Conservation (phyloP, 2,888 invertebrate genomes). For the Melanotus villosus region DNA sequence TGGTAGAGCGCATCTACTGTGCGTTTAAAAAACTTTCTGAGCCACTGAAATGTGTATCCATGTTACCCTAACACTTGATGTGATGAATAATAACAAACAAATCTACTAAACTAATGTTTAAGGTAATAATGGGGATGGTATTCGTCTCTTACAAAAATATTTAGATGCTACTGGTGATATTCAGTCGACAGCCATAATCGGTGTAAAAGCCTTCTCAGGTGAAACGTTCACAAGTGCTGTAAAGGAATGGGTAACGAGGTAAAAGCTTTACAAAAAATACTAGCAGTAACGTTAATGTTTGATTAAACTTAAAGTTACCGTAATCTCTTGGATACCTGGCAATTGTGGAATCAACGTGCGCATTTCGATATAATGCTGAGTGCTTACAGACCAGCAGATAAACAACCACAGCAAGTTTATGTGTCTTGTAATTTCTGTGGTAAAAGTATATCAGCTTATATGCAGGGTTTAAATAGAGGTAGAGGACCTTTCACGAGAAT, state of each 20-base stretch:
- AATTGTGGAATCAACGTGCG: slow-evolving; percentile 91
- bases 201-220: slow-evolving; percentile 82
- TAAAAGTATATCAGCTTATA: slow-evolving; percentile 87
- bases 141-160: slow-evolving; percentile 88
- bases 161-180: slow-evolving; percentile 91
- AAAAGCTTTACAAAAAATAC: slow-evolving; percentile 23
- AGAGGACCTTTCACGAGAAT: slow-evolving; percentile 73
- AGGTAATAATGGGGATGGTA: slow-evolving; percentile 82
- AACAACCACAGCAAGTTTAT: slow-evolving; percentile 77
- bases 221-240: slow-evolving; percentile 77
- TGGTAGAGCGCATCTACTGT: too few species aligned
- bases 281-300: neutral
- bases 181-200: slow-evolving; percentile 89
- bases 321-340: slow-evolving; percentile 89
- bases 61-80: too few species aligned
- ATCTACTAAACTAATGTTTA: slow-evolving; percentile 36
- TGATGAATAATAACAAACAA: too few species aligned
- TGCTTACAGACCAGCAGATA: slow-evolving; percentile 72
- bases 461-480: slow-evolving; percentile 78
- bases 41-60: neutral
- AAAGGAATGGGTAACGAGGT: slow-evolving; percentile 81
- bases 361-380: slow-evolving; percentile 88
- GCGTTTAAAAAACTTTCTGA: too few species aligned
- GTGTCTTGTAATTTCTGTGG: slow-evolving; percentile 96
- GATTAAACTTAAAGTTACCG: slow-evolving; percentile 78